Conservation (phyloP, 2,113 vertebrate genomes). For the Pachyramphus minor region DNA sequence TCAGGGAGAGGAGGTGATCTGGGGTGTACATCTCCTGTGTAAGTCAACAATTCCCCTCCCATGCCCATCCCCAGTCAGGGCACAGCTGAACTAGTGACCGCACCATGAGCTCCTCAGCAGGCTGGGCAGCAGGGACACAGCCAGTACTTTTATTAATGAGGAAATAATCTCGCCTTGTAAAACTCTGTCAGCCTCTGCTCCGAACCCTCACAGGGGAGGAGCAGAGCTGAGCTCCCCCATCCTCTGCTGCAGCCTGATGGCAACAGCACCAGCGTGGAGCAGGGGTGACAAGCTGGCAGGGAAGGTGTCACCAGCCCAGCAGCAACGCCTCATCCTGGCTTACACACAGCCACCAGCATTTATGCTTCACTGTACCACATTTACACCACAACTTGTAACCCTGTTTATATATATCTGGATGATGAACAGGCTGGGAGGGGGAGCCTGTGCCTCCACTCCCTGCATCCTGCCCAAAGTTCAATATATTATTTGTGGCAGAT, state of each 20-base stretch:
- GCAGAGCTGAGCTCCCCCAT: neutral
- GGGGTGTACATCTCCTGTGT: neutral
- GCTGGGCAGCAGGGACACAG: neutral
- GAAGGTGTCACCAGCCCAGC: neutral
- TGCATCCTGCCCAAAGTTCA: neutral
- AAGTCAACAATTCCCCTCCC: neutral
- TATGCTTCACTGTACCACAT: fast-evolving
- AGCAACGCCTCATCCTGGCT: neutral
- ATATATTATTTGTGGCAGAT: neutral
- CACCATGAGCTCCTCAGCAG: neutral
- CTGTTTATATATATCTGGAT: fast-evolving
- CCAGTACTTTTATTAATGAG: neutral
- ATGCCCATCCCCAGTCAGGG: neutral
- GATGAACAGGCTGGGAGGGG: neutral
- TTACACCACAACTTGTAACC: neutral
- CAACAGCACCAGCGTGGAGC: fast-evolving
- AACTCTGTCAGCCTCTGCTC: neutral
- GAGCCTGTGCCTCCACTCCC: fast-evolving
- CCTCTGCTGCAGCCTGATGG: fast-evolving
- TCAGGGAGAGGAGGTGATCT: neutral
- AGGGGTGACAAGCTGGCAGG: neutral
- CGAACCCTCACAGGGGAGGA: fast-evolving
- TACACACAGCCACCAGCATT: neutral
- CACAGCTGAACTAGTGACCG: neutral
- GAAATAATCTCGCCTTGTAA: neutral